Percentiles rank a stretch among this genome's conserved stretches.
Conservation (phyloP, 2,797 vertebrate genomes). For the Urophycis tenuis region DNA sequence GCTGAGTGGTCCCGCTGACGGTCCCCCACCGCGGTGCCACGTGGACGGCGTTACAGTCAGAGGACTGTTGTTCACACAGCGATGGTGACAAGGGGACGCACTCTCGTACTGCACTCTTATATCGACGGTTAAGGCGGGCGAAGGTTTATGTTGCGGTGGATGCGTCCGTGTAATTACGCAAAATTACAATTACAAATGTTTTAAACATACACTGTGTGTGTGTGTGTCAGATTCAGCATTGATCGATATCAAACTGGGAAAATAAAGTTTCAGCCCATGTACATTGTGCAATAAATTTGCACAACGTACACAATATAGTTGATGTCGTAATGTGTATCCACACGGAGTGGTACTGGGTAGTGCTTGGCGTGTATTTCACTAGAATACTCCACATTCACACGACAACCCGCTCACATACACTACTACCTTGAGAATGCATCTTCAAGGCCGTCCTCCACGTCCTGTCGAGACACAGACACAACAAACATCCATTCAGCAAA, state of each 20-base stretch:
- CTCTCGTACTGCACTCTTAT: not conserved
- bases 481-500: slow-evolving; percentile 28
- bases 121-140: not conserved
- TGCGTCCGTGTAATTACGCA: not conserved
- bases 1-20: slow-evolving; percentile 5
- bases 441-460: slow-evolving; percentile 74
- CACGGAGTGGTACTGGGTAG: not conserved
- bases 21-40: not conserved
- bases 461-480: slow-evolving; percentile 55
- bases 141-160: not conserved
- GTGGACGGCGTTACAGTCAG: not conserved
- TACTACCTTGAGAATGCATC: slow-evolving; percentile 84
- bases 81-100: not conserved
- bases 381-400: slow-evolving; percentile 17
- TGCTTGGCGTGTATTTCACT: not conserved
- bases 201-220: not conserved
- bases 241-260: too few relatives aligned
- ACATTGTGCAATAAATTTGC: too few relatives aligned
- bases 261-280: not conserved
- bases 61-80: not conserved
- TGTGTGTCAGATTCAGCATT: not conserved
- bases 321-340: not conserved
- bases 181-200: not conserved
- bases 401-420: slow-evolving; percentile 64
- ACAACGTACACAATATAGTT: too few relatives aligned